A percentile compares a stretch with the other conserved stretches of the same genome.
Conservation (phyloP, 2,797 vertebrate species). For the Melanotaenia maccullochi region DNA sequence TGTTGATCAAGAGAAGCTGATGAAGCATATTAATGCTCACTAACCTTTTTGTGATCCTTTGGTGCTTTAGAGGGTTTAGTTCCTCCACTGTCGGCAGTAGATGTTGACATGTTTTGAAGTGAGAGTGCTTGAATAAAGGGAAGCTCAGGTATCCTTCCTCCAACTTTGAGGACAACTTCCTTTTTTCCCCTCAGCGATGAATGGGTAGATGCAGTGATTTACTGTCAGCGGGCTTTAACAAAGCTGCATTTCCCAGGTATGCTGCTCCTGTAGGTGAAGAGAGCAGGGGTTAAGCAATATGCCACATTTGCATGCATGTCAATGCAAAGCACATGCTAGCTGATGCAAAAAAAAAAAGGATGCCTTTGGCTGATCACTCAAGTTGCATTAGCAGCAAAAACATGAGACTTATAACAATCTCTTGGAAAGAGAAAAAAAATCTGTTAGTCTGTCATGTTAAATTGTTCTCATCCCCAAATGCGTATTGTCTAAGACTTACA, state of each 20-base stretch:
- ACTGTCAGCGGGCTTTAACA: conserved; percentile 36
- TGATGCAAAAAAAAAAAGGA: background rate
- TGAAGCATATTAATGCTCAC: background rate
- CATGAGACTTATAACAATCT: background rate
- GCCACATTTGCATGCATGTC: conserved; percentile 36
- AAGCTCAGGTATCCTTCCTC: conserved; percentile 50
- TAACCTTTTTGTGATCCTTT: conserved; percentile 92
- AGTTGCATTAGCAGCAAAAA: background rate
- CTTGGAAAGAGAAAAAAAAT: background rate
- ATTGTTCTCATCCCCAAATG: background rate
- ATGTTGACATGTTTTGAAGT: conserved; percentile 85
- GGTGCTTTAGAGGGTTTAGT: conserved; percentile 78
- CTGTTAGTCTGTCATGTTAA: background rate
- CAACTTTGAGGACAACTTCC: conserved; percentile 51
- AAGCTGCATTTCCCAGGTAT: conserved; percentile 35
- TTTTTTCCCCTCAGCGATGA: conserved; percentile 41
- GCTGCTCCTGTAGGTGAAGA: conserved; percentile 46
- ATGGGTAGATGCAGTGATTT: background rate
- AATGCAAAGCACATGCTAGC: conserved; percentile 23
- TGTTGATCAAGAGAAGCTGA: background rate
- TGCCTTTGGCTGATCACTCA: background rate
- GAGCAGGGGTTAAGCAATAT: conserved; percentile 24
- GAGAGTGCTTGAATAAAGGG: conserved; percentile 47
- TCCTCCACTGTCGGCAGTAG: conserved; percentile 77
- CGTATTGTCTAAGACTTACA: background rate